Conservation (phyloP, 2,113 vertebrate species). For the Galemys pyrenaicus region DNA sequence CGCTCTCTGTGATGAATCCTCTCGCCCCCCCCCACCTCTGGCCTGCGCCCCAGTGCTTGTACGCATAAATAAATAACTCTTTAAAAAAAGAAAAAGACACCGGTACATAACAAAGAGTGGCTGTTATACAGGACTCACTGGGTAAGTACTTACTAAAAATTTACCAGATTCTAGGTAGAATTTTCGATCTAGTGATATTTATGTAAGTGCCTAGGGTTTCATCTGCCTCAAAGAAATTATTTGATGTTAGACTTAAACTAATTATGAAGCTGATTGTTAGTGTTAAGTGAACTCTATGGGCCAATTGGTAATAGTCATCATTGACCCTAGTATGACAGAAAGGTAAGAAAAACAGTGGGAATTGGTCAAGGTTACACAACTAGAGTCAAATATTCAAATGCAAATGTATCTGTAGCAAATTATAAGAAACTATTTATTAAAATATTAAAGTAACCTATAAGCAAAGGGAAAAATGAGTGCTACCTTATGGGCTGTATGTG, state of each 20-base stretch:
- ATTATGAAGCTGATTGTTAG: background rate
- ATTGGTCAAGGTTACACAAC: background rate
- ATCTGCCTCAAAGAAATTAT: background rate
- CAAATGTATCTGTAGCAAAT: background rate
- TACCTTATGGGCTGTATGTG: background rate
- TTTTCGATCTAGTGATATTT: background rate
- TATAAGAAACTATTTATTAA: background rate
- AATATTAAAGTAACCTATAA: background rate
- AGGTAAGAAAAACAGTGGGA: background rate
- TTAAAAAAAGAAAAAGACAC: no score
- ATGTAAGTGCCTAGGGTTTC: background rate
- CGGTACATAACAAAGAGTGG: background rate
- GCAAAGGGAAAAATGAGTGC: background rate
- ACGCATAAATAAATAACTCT: no score
- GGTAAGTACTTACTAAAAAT: background rate
- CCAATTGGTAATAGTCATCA: background rate
- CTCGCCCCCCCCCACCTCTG: no score
- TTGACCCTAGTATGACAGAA: background rate
- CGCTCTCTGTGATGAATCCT: no score
- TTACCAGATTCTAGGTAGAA: background rate
- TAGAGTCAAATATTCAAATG: background rate
- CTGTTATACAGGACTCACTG: background rate
- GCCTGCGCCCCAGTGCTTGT: no score
- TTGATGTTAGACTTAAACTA: background rate
- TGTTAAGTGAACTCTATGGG: background rate